Conservation (phyloP, 1,140 invertebrate genomes). For the Cotesia vestalis region DNA sequence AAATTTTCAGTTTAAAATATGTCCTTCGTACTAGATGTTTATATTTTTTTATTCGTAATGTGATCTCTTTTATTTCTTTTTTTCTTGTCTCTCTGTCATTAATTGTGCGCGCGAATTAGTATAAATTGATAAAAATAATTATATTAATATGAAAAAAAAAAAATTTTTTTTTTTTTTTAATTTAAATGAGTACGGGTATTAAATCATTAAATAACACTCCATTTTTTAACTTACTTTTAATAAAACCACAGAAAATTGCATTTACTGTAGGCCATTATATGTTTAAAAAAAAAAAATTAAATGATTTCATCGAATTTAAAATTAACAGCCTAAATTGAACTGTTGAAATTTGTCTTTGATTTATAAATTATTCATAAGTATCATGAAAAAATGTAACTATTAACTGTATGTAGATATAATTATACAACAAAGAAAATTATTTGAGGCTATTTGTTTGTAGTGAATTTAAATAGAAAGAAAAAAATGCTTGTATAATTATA, state of each 20-base stretch:
- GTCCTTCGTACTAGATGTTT: slow-evolving; percentile 6
- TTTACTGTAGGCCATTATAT: neutral
- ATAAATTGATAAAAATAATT: neutral
- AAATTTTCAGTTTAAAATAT: neutral
- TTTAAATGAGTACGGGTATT: slow-evolving; percentile 12
- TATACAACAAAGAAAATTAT: no score
- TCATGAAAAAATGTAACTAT: no score
- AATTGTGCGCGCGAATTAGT: neutral
- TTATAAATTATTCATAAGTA: no score
- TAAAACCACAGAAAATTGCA: neutral
- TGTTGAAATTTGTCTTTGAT: no score
- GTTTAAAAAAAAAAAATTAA: no score
- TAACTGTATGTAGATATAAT: no score
- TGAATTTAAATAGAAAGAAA: no score
- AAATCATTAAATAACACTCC: slow-evolving; percentile 3
- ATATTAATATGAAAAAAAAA: neutral
- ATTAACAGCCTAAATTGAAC: neutral
- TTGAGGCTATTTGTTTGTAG: no score
- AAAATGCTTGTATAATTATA: no score
- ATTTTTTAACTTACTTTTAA: neutral
- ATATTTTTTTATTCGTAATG: slow-evolving; percentile 24
- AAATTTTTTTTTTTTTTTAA: neutral
- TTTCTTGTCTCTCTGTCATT: slow-evolving; percentile 11
- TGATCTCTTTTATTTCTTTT: slow-evolving; percentile 30
- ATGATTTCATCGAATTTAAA: neutral